Percentiles rank a stretch among this genome's conserved stretches.
Conservation (phyloP, 2,888 invertebrate species). For the Cerastis leucographa region DNA sequence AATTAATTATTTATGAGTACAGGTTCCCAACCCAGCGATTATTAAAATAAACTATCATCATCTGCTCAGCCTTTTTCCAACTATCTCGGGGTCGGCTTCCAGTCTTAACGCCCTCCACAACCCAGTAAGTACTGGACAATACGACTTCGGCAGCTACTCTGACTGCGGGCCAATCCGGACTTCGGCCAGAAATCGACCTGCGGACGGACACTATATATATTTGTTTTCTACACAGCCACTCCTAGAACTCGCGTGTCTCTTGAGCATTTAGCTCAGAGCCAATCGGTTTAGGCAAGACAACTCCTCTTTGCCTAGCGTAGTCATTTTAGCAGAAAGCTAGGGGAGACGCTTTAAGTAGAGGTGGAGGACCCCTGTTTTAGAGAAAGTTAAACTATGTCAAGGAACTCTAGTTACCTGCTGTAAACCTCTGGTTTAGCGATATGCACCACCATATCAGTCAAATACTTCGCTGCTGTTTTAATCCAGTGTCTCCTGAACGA, state of each 20-base stretch:
- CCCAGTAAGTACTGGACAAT: background rate
- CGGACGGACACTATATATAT: too few species aligned
- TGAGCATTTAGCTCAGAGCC: too few species aligned
- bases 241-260: background rate
- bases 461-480: constrained; percentile 93
- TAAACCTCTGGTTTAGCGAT: constrained; percentile 94
- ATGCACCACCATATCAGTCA: constrained; percentile 94
- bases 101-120: background rate
- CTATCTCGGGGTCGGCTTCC: background rate
- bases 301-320: too few species aligned
- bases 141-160: too few species aligned
- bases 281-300: too few species aligned
- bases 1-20: background rate
- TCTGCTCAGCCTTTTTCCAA: background rate
- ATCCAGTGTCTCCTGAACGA: constrained; percentile 95
- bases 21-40: background rate
- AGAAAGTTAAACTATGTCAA: background rate
- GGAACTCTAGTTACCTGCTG: constrained; percentile 89
- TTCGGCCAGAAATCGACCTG: too few species aligned
- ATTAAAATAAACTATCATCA: background rate
- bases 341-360: background rate
- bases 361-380: background rate
- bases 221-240: too few species aligned
- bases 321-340: too few species aligned
- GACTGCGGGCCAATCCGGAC: too few species aligned